Evolutionary conservation across 2,888 invertebrate genomes (phyloP), one percentile per base, ranked within the genome.

Genomic region (Elmis aenea): DNA sequence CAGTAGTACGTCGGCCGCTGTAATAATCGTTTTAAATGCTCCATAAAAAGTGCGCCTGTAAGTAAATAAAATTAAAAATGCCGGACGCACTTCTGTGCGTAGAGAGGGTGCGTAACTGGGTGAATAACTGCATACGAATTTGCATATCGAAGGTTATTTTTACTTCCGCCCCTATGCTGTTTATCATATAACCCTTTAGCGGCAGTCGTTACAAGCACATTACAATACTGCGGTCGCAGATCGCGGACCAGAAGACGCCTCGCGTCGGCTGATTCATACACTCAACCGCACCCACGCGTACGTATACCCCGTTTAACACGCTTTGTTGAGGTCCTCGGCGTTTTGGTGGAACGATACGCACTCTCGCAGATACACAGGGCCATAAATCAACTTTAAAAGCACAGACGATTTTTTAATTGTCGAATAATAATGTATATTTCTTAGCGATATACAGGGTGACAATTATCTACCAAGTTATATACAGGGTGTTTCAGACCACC

Each of bases 91-190:
- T 42, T 53, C 33, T 38, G 9, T 26, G 38, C 16, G 28, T 22
- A 28, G 26, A 45, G 38, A 28, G 63, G 61, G 62, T 59, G 62
- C 58, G 55, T 62, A 63, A 64, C 62, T 62, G 63, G 59, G 59
- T 62, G 62, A 64, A 62, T 62, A 64, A 66, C 62, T 61, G 59
- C 57, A 53, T 55, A 57, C 52, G 59, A 58, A 65, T 65, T 64
- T 65, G 64, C 66, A 66, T 64, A 64, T 61, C 58, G 61, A 59
- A 64, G 61, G 59, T 62, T 62, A 64, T 64, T 62, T 59, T 58
- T 58, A 60, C 61, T 63, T 64, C 63, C 62, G 63, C 65, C 65
- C 65, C 64, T 63, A 65, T 65, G 60, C 50, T 59, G 58, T 63
- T 59, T 57, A 62, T 61, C 60, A 60, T 61, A 53, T 61, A 63